Percentiles rank a stretch among this genome's conserved stretches.
phyloP scores from a whole-genome alignment of 2,797 vertebrate genomes.

The Eulemur albifrons region DNA sequence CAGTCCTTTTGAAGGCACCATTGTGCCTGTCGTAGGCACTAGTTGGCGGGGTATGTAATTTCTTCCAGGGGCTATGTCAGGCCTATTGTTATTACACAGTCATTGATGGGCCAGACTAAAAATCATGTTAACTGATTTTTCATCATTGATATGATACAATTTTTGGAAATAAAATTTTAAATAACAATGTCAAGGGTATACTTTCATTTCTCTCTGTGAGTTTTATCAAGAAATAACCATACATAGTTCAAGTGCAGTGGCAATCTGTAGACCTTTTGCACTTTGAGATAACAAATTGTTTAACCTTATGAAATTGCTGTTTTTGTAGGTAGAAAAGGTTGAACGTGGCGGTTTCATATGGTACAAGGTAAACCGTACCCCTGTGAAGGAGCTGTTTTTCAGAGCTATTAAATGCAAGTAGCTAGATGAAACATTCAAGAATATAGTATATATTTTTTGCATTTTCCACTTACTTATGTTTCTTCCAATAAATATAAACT shows the following conservation, averaged over 20 bases:
- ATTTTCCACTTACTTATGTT: conserved; percentile 53
- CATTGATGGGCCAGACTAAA: neutral
- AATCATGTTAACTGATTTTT: neutral
- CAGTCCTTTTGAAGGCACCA: neutral
- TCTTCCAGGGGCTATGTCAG: neutral
- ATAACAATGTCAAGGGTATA: neutral
- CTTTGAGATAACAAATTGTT: conserved; percentile 30
- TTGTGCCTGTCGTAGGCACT: neutral
- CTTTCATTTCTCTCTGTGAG: neutral
- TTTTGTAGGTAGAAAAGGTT: neutral
- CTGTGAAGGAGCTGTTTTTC: conserved; percentile 24
- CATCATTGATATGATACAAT: neutral
- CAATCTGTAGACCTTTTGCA: neutral
- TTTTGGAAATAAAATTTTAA: neutral
- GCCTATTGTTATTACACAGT: neutral
- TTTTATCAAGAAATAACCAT: neutral
- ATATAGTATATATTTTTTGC: neutral
- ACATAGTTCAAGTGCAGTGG: neutral
- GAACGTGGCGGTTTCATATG: neutral
- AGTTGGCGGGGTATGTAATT: neutral
- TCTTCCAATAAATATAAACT: conserved; percentile 51
- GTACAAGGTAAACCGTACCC: neutral
- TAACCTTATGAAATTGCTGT: conserved; percentile 21
- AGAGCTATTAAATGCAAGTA: conserved; percentile 41
- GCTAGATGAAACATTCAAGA: conserved; percentile 35